phyloP scores from a whole-genome alignment of 2,888 invertebrate species.

The Anticlea derivata region DNA sequence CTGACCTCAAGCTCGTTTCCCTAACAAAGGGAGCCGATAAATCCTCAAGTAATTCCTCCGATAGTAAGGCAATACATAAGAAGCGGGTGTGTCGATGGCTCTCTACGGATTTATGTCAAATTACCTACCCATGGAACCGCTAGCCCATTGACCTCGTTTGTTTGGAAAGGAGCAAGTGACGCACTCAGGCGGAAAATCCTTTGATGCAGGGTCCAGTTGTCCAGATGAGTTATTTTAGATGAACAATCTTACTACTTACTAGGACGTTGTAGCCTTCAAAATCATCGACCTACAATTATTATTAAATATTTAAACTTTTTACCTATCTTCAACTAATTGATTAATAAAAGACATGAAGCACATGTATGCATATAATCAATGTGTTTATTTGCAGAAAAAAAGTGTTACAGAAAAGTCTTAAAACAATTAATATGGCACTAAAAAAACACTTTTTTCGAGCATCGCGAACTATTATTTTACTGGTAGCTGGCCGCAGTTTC shows the following conservation, averaged over 20 bases:
- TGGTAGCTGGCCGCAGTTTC: no score
- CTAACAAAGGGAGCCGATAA: constrained; percentile 51
- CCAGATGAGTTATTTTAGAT: neutral
- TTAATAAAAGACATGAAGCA: no score
- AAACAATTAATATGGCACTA: no score
- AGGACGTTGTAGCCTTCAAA: no score
- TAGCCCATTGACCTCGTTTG: constrained; percentile 68
- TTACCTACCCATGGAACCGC: constrained; percentile 64
- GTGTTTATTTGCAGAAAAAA: no score
- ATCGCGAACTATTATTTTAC: no score
- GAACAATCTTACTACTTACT: neutral
- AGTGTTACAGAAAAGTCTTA: no score
- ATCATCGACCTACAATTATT: no score
- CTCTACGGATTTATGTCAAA: constrained; percentile 73
- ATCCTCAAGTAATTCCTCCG: constrained; percentile 57
- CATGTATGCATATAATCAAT: no score
- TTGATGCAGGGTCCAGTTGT: neutral
- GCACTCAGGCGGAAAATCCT: constrained; percentile 19
- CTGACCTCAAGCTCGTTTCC: constrained; percentile 34
- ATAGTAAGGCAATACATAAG: constrained; percentile 60
- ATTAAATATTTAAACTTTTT: no score
- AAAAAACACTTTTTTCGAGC: no score
- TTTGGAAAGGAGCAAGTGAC: constrained; percentile 36
- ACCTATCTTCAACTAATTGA: no score
- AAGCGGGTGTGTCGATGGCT: constrained; percentile 64